phyloP scores from a whole-genome alignment of 2,888 invertebrate genomes.

The Oxytorus armatus region DNA sequence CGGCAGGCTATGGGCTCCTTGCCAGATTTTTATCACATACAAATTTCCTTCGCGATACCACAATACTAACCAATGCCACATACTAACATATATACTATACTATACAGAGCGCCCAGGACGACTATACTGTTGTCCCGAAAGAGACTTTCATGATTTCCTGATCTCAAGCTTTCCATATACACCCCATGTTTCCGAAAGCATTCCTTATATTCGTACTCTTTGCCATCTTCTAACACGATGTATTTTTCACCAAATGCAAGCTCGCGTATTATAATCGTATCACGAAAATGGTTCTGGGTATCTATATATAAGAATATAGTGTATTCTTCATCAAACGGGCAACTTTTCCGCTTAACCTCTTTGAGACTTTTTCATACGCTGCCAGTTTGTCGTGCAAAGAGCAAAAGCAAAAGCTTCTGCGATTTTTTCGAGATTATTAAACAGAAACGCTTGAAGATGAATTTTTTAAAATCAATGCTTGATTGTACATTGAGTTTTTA shows the following conservation, averaged over 20 bases:
- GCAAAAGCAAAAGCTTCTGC: neutral
- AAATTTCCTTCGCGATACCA: conserved; percentile 35
- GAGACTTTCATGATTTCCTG: conserved; percentile 54
- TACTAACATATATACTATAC: conserved; percentile 5
- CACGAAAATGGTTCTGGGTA: neutral
- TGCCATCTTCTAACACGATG: conserved; percentile 20
- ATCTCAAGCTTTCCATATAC: conserved; percentile 60
- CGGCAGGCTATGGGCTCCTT: conserved; percentile 42
- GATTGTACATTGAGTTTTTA: too few relatives aligned
- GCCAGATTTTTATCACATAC: conserved; percentile 63
- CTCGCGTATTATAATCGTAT: conserved; percentile 39
- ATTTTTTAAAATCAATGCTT: too few relatives aligned
- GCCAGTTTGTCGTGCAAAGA: too few relatives aligned
- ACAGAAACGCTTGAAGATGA: too few relatives aligned
- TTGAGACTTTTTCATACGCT: neutral
- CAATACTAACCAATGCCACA: conserved; percentile 17
- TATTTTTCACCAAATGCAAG: conserved; percentile 43
- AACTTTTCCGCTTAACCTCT: neutral
- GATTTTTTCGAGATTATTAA: neutral
- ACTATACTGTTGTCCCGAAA: neutral
- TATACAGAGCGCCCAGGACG: neutral
- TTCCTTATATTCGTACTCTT: conserved; percentile 9
- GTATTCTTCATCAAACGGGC: neutral
- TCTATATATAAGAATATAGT: neutral
- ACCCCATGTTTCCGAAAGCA: conserved; percentile 21